phyloP scores from a whole-genome alignment of 2,797 vertebrate genomes.

The Silurus aristotelis region DNA sequence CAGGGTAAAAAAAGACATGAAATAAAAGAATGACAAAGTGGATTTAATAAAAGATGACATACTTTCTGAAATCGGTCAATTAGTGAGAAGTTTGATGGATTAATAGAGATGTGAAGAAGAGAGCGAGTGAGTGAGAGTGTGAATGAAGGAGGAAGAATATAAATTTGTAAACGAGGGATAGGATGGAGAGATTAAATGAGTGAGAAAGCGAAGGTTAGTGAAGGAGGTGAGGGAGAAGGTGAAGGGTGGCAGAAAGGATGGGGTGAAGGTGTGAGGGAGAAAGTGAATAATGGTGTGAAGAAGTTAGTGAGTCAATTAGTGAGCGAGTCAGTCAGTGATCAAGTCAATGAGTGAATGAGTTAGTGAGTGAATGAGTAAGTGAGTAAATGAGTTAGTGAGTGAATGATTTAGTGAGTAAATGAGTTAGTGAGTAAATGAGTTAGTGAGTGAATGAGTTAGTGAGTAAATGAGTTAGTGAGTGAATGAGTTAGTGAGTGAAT shows the following conservation, averaged over 20 bases:
- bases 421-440: neutral
- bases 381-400: neutral
- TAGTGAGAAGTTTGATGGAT: neutral
- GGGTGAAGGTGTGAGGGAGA: neutral
- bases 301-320: neutral
- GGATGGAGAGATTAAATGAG: neutral
- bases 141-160: neutral
- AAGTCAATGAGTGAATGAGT: neutral
- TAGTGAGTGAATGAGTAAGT: neutral
- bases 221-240: neutral
- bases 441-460: neutral
- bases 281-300: too few relatives aligned
- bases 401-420: neutral
- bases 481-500: neutral
- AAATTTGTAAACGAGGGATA: neutral
- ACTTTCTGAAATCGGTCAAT: neutral
- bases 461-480: neutral
- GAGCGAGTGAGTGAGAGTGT: neutral
- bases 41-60: slow-evolving; percentile 5
- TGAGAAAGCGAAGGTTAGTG: neutral
- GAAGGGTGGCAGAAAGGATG: neutral
- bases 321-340: neutral
- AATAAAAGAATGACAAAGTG: slow-evolving; percentile 17
- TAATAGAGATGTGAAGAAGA: neutral
- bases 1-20: neutral